Conservation (phyloP, 2,797 vertebrate genomes). For the Hephaestus fuliginosus region DNA sequence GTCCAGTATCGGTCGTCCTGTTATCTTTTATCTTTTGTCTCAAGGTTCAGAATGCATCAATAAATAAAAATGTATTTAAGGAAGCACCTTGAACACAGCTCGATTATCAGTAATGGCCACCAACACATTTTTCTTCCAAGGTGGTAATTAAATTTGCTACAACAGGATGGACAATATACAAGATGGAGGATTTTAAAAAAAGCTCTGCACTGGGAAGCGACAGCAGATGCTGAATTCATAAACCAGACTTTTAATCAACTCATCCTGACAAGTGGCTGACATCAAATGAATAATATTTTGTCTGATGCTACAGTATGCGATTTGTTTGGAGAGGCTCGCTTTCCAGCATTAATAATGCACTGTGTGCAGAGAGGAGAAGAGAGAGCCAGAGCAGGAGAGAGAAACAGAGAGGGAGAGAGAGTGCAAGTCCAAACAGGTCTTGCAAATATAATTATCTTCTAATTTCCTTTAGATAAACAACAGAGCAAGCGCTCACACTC, state of each 20-base stretch:
- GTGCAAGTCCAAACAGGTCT: constrained; percentile 63
- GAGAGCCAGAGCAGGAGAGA: constrained; percentile 19
- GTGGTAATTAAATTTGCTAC: constrained; percentile 28
- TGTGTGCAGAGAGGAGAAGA: constrained; percentile 42
- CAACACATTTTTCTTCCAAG: constrained; percentile 22
- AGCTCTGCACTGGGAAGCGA: constrained; percentile 28
- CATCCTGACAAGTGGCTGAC: constrained; percentile 74
- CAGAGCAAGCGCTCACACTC: constrained; percentile 56
- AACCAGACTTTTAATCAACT: constrained; percentile 77
- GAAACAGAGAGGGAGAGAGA: constrained; percentile 21
- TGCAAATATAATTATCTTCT: constrained; percentile 72
- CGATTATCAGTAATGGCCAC: neutral
- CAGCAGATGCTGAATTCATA: constrained; percentile 70
- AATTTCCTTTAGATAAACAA: constrained; percentile 72
- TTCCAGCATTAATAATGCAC: constrained; percentile 64
- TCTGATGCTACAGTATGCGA: constrained; percentile 56
- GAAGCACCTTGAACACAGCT: constrained; percentile 3
- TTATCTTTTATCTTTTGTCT: neutral
- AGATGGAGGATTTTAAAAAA: constrained; percentile 42
- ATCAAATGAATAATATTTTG: constrained; percentile 68
- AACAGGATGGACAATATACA: constrained; percentile 27
- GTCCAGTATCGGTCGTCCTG: neutral
- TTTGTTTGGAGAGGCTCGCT: constrained; percentile 59
- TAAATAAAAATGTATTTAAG: constrained; percentile 6
- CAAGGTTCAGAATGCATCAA: constrained; percentile 13